Percentiles rank a stretch among this genome's conserved stretches.
phyloP scores from a whole-genome alignment of 2,797 vertebrate genomes.

The Pagetopsis macropterus region DNA sequence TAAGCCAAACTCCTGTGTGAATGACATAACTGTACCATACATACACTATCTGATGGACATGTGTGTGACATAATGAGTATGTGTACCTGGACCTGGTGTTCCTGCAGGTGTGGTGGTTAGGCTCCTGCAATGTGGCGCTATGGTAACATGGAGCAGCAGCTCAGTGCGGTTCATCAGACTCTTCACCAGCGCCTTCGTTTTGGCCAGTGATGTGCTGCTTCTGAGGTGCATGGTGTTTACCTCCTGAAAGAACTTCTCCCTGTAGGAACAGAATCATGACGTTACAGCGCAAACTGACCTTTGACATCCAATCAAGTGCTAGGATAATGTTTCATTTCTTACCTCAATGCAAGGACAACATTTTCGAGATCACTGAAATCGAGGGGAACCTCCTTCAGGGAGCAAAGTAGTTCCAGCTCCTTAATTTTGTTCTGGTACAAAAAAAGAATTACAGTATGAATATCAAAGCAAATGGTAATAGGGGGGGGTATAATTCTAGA shows the following conservation, averaged over 20 bases:
- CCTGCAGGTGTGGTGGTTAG: conserved; percentile 91
- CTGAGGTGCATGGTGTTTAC: conserved; percentile 90
- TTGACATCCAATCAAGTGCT: neutral
- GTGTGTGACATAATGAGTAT: neutral
- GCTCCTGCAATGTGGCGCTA: conserved; percentile 95
- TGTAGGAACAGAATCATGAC: conserved; percentile 58
- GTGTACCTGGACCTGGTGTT: conserved; percentile 86
- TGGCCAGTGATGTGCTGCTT: conserved; percentile 86
- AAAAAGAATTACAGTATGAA: conserved; percentile 19
- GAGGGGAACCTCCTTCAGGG: conserved; percentile 94
- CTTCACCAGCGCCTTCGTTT: conserved; percentile 94
- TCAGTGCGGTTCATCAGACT: conserved; percentile 98
- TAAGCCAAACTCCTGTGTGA: neutral
- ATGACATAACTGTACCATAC: neutral
- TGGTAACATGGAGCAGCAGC: conserved; percentile 94
- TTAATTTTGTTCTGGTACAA: conserved; percentile 94
- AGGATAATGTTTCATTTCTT: conserved; percentile 42
- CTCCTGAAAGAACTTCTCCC: conserved; percentile 98
- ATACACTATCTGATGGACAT: neutral
- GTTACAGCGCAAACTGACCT: conserved; percentile 20
- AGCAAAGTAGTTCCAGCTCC: conserved; percentile 96
- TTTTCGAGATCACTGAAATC: conserved; percentile 97
- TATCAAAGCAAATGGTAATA: neutral
- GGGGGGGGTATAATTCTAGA: neutral
- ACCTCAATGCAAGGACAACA: conserved; percentile 93